phyloP scores from a whole-genome alignment of 2,888 invertebrate species.

The Torymus aiolomorphi region DNA sequence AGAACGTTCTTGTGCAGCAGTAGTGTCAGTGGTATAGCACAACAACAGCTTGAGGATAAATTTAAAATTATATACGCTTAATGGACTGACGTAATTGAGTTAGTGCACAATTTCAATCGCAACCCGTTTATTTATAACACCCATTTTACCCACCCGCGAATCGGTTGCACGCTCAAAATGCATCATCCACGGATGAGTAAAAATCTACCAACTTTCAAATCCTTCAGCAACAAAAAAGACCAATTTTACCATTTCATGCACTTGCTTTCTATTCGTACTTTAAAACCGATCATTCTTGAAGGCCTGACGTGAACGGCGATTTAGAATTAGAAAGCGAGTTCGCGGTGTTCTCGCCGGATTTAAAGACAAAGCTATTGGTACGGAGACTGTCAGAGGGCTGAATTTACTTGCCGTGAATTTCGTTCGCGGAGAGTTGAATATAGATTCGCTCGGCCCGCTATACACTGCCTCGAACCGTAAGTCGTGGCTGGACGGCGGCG shows the following conservation, averaged over 20 bases:
- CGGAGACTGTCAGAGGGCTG: background rate
- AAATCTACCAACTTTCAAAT: no score
- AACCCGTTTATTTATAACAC: no score
- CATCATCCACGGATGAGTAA: no score
- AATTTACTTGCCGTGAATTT: slow-evolving; percentile 16
- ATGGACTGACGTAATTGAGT: background rate
- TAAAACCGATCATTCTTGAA: no score
- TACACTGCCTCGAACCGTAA: background rate
- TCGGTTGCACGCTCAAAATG: no score
- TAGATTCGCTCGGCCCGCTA: background rate
- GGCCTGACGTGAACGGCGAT: background rate
- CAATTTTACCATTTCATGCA: no score
- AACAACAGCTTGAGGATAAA: no score
- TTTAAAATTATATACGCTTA: background rate
- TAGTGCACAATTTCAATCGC: no score
- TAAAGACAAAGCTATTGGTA: slow-evolving; percentile 17
- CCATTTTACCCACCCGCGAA: no score
- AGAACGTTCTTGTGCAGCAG: slow-evolving; percentile 1
- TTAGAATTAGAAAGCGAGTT: slow-evolving; percentile 9
- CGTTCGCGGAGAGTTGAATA: slow-evolving; percentile 16
- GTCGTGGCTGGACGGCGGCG: background rate
- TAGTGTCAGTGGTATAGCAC: no score
- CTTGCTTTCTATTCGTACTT: no score
- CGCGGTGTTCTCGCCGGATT: background rate
- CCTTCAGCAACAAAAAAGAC: no score